Evolutionary conservation across 2,113 vertebrate genomes (phyloP).

Genomic region (Elanus axillaris): DNA sequence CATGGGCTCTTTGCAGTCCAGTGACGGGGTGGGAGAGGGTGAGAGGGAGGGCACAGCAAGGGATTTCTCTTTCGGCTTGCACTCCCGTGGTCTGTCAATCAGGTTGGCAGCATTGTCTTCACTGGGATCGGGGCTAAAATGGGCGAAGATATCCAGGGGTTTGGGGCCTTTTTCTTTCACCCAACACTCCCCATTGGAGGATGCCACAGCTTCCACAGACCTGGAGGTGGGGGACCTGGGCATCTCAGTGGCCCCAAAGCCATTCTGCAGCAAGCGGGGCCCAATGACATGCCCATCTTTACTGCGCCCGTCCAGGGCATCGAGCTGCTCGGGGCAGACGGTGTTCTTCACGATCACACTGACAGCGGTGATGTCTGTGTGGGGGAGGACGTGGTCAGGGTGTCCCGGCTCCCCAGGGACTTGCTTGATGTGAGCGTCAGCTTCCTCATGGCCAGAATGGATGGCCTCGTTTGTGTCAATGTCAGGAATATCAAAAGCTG

Average conservation of each 20-base stretch:
- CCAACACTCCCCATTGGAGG: constrained; percentile 65
- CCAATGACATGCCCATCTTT: constrained; percentile 4
- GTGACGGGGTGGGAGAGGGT: not conserved
- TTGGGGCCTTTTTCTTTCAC: constrained; percentile 60
- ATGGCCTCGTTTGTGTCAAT: constrained; percentile 95
- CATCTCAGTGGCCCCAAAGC: constrained; percentile 61
- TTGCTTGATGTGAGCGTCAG: constrained; percentile 67
- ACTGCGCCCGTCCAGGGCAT: not conserved
- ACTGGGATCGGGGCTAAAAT: constrained; percentile 48
- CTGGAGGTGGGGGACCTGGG: constrained; percentile 3
- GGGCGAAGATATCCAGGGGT: constrained; percentile 67
- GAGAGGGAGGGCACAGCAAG: constrained; percentile 57
- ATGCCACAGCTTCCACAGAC: not conserved
- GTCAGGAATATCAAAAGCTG: constrained; percentile 96
- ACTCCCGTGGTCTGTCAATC: constrained; percentile 22
- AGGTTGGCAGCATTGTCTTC: constrained; percentile 14
- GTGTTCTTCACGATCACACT: constrained; percentile 97
- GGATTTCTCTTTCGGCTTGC: constrained; percentile 37
- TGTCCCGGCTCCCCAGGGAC: constrained; percentile 44
- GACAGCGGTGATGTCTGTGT: constrained; percentile 79
- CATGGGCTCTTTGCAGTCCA: constrained; percentile 15
- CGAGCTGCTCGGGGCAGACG: constrained; percentile 79
- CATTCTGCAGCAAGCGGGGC: constrained; percentile 69
- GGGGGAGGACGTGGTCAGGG: constrained; percentile 61
- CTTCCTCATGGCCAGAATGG: constrained; percentile 83